Evolutionary conservation across 2,888 invertebrate species (phyloP), one percentile per base, ranked within the genome.

Genomic region (Mermis nigrescens): DNA sequence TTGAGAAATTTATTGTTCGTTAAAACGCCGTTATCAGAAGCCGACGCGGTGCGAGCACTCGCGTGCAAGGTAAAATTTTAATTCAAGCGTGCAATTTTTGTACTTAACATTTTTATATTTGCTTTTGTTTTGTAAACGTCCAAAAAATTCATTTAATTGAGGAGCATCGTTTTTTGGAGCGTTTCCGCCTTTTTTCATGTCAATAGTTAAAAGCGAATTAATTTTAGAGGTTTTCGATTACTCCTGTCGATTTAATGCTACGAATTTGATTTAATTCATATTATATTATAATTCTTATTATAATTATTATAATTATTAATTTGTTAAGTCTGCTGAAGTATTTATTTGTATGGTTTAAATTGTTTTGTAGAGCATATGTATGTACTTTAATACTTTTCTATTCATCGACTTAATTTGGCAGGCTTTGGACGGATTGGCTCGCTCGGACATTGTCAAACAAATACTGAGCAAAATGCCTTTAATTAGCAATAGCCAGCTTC

Each of bases 1-100:
- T 77, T 94, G 48, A 76, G 91, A 19, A 85, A 86, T 58, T 78
- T 92, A 62, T 83, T 95, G 82, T 83, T 84, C 76, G 82, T 85
- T 19, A 91, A 91, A 76, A 83, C 85, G 0, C 95, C 95, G 0
- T 87, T 94, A 59, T 92, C 92, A 1, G 94, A 95, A 77, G 95
- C 95, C 22, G 95, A 98, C 75, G 82, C 85, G 46, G 83, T 98
- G 66, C 80, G 95, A 56, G 88, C 89, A 2, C 79, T 94, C 68
- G 92, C 95, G 0, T 94, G 94, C 72, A 75, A 73, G 69, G 74
- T 74, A 63, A 63, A 7, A 61, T 4, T 53, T 61, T 28, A 52
- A 3, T 46, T 60, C 61, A 45, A 45, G 7, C 12, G 15, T 60
- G 55, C 7, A 19, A 56, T 56, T 22, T 57, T 57, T 55, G n/a